These are phyloP conservation scores for Rhombomys opimus DNA, from an alignment of 2,113 vertebrate genomes.

Conservation along the genomic window DNA sequence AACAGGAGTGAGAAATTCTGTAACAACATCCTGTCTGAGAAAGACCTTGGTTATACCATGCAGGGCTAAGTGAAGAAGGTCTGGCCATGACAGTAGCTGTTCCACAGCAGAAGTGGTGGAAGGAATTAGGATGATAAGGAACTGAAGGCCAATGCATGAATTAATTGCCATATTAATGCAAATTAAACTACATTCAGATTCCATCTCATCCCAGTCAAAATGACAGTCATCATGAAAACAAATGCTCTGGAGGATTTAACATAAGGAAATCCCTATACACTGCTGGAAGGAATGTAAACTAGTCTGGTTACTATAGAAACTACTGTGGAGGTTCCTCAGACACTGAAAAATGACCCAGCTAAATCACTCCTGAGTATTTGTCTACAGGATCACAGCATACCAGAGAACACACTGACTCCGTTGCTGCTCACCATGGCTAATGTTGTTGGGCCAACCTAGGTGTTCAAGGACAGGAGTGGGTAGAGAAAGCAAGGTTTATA, in stretches of 20 bases:
- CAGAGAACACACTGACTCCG: neutral
- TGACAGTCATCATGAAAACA: neutral
- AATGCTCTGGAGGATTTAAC: too few species aligned
- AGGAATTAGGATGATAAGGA: neutral
- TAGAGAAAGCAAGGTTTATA: neutral
- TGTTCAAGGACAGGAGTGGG: neutral
- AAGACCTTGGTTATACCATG: neutral
- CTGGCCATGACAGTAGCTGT: fast-evolving
- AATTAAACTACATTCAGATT: neutral
- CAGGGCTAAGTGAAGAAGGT: neutral
- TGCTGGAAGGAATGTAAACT: neutral
- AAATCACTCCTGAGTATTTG: neutral
- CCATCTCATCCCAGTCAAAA: neutral
- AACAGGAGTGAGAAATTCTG: neutral
- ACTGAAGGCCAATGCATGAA: neutral
- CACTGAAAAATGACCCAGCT: neutral
- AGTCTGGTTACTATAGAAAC: neutral
- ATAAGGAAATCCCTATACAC: too few species aligned
- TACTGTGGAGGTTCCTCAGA: neutral
- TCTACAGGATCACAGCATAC: neutral
- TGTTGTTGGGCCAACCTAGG: neutral
- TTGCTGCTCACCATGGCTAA: neutral
- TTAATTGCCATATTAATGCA: neutral
- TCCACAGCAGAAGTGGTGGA: neutral
- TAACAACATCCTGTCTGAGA: neutral